Evolutionary conservation across 2,888 invertebrate genomes (phyloP), one percentile per base, ranked within the genome.

Genomic region (Aporophyla lueneburgensis): DNA sequence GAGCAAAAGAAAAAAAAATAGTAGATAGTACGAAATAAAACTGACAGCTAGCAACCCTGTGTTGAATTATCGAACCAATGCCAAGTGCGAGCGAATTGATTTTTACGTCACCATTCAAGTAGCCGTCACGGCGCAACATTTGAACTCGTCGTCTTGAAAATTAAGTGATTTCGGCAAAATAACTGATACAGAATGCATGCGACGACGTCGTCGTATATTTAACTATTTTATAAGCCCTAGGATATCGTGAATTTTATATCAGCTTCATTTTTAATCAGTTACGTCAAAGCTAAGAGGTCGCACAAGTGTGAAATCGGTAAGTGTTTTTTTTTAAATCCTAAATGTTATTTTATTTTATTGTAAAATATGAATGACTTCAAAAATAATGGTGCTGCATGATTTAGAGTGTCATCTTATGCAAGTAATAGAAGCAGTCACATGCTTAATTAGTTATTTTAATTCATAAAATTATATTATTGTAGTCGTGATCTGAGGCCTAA

Each of bases 101-200:
- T 95, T 87, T 94, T 92, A 91, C 91, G 94, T 95, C 94, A 94
- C 87, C 75, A 69, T 89, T 89, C 88, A 87, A 87, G 89, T 87
- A 84, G 88, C 89, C 92, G 90, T 93, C 93, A 92, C 93, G 94
- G 96, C 96, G 96, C 95, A 95, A 96, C 95, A 95, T 96, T 96
- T 95, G 89, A 96, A 96, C 92, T 92, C 81, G 84, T 78, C 85
- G 86, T 84, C 87, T 85, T 80, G 88, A 91, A 89, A 92, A 91
- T 88, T 89, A 80, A 75, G 66, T 84, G 75, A 88, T 89, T 88
- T 90, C 84, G 69, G 73, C 76, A 72, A 86, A 89, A 88, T 86
- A 85, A 66, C 54, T 69, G 70, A 70, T 78, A 79, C 80, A 89
- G 87, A 88, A 91, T 91, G 88, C 74, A 78, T 74, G 72, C 80